Evolutionary conservation across 2,888 invertebrate genomes (phyloP).

Genomic region (Mesoligia furuncula): DNA sequence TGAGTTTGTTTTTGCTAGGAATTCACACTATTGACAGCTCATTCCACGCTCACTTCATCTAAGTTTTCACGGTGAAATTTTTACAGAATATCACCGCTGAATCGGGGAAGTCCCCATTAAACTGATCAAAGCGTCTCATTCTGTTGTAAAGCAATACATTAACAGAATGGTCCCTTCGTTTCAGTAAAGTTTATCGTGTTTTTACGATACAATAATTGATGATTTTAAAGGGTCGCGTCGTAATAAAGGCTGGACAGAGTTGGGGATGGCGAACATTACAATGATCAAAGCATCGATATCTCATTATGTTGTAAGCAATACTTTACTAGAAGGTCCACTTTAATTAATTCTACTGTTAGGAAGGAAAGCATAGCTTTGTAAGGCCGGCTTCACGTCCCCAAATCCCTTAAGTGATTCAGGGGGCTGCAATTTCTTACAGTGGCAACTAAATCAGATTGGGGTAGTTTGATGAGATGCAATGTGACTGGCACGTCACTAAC

Average conservation of each 20-base stretch:
- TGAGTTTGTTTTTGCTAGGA: no score
- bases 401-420: no score
- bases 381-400: background rate
- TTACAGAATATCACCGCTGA: no score
- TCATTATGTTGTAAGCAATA: background rate
- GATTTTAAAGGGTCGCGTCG: background rate
- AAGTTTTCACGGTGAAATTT: no score
- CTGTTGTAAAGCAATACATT: background rate
- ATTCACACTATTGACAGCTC: no score
- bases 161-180: background rate
- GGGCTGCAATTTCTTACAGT: no score
- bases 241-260: background rate
- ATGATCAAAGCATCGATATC: background rate
- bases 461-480: no score
- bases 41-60: no score
- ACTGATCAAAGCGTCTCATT: background rate
- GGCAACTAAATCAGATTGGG: no score
- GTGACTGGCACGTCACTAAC: no score
- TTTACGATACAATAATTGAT: background rate
- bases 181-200: no score
- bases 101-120: background rate
- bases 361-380: background rate
- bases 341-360: background rate
- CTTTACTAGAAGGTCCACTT: background rate
- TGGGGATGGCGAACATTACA: background rate